Percentiles rank a stretch among this genome's conserved stretches.
Evolutionary conservation across 2,113 vertebrate species (phyloP).

Genomic region (Eublepharis macularius): DNA sequence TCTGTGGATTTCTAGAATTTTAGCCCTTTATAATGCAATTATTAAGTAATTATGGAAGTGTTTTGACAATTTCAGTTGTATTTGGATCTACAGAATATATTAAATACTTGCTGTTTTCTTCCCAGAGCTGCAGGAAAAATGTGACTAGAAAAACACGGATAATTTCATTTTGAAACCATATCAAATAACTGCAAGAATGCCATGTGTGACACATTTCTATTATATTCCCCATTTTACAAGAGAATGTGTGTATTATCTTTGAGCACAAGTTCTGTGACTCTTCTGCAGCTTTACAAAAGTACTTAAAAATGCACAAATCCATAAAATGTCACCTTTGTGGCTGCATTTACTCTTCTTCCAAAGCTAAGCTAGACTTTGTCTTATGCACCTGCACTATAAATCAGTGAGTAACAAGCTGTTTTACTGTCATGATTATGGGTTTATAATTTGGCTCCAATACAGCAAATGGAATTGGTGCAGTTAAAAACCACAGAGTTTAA

Average conservation of each 20-base stretch:
- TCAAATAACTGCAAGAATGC: neutral
- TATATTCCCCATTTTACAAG: neutral
- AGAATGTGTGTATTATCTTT: constrained; percentile 7
- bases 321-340: constrained; percentile 49
- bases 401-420: constrained; percentile 63
- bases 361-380: neutral
- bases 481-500: constrained; percentile 30
- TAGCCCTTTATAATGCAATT: neutral
- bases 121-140: too few species aligned
- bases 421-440: constrained; percentile 53
- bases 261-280: constrained; percentile 31
- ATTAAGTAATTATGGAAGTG: neutral
- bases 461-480: constrained; percentile 21
- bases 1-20: neutral
- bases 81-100: neutral
- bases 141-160: too few species aligned
- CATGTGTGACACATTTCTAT: neutral
- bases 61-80: neutral
- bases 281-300: constrained; percentile 30
- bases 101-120: too few species aligned
- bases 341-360: constrained; percentile 35
- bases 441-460: constrained; percentile 44
- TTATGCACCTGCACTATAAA: constrained; percentile 49
- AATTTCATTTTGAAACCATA: too few species aligned
- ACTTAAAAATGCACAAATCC: constrained; percentile 51